Conservation (phyloP, 2,113 vertebrate genomes). For the Seriola rivoliana region DNA sequence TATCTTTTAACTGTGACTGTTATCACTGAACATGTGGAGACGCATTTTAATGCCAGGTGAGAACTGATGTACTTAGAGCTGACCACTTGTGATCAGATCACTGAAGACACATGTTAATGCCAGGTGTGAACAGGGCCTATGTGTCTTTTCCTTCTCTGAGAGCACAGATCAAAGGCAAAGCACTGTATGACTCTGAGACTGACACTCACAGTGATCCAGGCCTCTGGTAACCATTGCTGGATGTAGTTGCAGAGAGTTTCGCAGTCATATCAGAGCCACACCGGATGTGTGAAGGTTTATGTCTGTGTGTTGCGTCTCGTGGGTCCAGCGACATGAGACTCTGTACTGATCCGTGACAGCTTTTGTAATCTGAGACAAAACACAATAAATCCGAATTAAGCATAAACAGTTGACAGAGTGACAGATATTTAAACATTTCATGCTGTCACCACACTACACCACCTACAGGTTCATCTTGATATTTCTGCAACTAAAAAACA, state of each 20-base stretch:
- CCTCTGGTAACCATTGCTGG: conserved; percentile 94
- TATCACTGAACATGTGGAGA: conserved; percentile 29
- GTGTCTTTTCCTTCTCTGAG: not conserved
- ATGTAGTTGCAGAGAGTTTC: conserved; percentile 86
- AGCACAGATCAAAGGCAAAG: not conserved
- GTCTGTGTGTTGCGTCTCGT: conserved; percentile 64
- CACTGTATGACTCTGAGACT: not conserved
- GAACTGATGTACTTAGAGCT: too few relatives aligned
- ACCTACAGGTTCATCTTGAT: not conserved
- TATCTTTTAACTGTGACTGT: conserved; percentile 58
- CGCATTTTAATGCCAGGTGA: too few relatives aligned
- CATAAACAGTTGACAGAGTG: not conserved
- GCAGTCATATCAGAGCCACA: conserved; percentile 86
- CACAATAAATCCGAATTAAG: conserved; percentile 16
- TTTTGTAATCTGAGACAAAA: conserved; percentile 89
- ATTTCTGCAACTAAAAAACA: not conserved
- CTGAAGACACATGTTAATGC: too few relatives aligned
- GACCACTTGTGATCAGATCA: too few relatives aligned
- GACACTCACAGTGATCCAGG: conserved; percentile 93
- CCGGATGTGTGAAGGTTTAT: conserved; percentile 78
- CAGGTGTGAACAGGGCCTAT: too few relatives aligned
- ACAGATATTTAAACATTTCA: not conserved
- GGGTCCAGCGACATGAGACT: conserved; percentile 91
- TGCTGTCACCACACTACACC: not conserved
- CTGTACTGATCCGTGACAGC: conserved; percentile 92